Evolutionary conservation across 2,797 vertebrate genomes (phyloP).

Genomic region (Tenualosa thibaudeaui): DNA sequence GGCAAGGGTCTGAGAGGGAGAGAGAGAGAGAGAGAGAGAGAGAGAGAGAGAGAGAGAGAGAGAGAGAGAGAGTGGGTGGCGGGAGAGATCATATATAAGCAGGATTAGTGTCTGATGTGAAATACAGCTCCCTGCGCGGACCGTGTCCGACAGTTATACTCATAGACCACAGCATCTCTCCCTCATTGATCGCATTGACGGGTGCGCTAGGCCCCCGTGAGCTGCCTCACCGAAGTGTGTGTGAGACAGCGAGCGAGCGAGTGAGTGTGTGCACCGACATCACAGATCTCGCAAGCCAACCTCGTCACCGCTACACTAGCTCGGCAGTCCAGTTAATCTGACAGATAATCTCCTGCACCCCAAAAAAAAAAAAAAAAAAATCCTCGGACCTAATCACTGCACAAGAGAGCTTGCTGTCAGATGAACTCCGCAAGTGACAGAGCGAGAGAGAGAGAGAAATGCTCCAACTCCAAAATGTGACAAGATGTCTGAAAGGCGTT

Average conservation of each 20-base stretch:
- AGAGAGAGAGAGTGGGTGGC: neutral
- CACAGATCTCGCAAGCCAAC: neutral
- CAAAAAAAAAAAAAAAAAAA: neutral
- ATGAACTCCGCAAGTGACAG: neutral
- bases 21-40: neutral
- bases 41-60: neutral
- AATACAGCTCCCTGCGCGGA: neutral
- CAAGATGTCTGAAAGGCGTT: conserved; percentile 44
- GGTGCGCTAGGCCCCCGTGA: neutral
- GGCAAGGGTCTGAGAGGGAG: conserved; percentile 82
- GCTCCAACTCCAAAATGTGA: conserved; percentile 26
- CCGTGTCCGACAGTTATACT: neutral
- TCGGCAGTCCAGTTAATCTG: neutral
- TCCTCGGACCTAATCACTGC: neutral
- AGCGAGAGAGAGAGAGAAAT: neutral
- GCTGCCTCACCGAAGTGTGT: neutral
- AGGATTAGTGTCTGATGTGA: conserved; percentile 19
- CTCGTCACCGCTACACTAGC: neutral
- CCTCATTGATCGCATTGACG: conserved; percentile 1
- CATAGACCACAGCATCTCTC: neutral
- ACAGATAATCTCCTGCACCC: conserved; percentile 1
- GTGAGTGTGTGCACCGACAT: neutral
- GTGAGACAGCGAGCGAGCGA: neutral
- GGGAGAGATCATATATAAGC: neutral
- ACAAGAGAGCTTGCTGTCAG: neutral